Evolutionary conservation across 2,888 invertebrate genomes (phyloP), one percentile per base, ranked within the genome.

Genomic region (Athrips mouffetella): DNA sequence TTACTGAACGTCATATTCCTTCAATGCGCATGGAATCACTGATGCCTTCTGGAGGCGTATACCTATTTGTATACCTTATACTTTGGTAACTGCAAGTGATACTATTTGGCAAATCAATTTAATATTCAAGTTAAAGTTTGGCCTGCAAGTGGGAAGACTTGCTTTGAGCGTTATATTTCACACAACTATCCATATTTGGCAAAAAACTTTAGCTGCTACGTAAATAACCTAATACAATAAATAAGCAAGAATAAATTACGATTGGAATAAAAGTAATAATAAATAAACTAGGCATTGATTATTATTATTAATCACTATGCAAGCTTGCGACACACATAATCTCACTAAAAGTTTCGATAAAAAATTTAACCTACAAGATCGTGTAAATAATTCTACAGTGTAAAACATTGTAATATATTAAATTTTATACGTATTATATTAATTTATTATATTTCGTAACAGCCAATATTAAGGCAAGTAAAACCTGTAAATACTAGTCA

Each of bases 401-500:
- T 61, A 50, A n/a, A 57, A 53, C 52, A 48, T 54, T 49, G 13
- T 7, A 41, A 30, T n/a, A 30, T 33, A 33, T 25, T 25, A 25
- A 6, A 8, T 25, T 6, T 39, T 18, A 37, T 20, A 11, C 8
- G 8, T 48, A 54, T 60, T 62, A 64, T 51, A 59, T 57, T 56
- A 58, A 63, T 45, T 48, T 52, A 51, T 56, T 51, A 52, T 65
- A 60, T 61, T 62, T 65, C 66, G 58, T 70, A 75, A 81, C 79
- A 80, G 75, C 77, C 78, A 65, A 68, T 60, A 62, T 69, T 84
- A 87, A 87, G 86, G 86, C 86, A 86, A 85, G 84, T 79, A 67
- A 71, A 41, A 77, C 80, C 76, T 80, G 76, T 76, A 66, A 65
- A 61, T 48, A 46, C 30, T 49, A 45, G 31, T 45, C 33, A 45